Base-by-base conservation (phyloP, 1,140 invertebrate genomes). In the Zaprionus capensis region DNA sequence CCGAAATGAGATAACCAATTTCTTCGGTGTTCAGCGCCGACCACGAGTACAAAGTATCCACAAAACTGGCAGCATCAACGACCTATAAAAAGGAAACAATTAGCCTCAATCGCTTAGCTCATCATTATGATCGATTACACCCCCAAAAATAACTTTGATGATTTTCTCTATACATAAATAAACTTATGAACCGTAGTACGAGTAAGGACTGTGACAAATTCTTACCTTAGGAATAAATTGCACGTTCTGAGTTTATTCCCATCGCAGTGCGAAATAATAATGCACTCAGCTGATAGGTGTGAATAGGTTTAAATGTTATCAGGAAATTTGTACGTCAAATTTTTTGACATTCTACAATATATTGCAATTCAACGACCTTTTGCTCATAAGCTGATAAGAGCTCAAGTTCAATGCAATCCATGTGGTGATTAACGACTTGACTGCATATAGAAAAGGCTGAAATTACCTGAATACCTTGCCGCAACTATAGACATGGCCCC, bases 31-130 rank as follows among this genome's bases (percentile, higher is more conserved):
- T 93, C 31, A 93, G 82, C 7, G 92, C 91, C 4, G 91, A 88
- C 92, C 92, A 93, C 0, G 85, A 78, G 62, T 93, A 93, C n/a
- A 93, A 63, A 11, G 92, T 93, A 24, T 92, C 92, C 49, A 93
- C 83, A 17, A 82, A 93, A 0, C 63, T 67, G 2, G 85, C 92
- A 6, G 77, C 79, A 55, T 93, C 92, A 34, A 93, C 55, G 11
- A 81, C 91, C 91, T 92, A 20, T 0, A 57, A 63, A 31, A 49
- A 4, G 4, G 57, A 5, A 49, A 58, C n/a, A n/a, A 44, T 17
- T n/a, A 6, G 6, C 6, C 26, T 28, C 26, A 7, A 28, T 28
- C 26, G 6, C 26, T 28, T 1, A 28, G 6, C 6, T 7, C 26
- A 28, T 28, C 24, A 26, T 28, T 6, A 28, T 0, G 5, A 28